A percentile compares a stretch with the other conserved stretches of the same genome.
Evolutionary conservation across 2,113 vertebrate genomes (phyloP).

Genomic region (Hirundichthys speculiger): DNA sequence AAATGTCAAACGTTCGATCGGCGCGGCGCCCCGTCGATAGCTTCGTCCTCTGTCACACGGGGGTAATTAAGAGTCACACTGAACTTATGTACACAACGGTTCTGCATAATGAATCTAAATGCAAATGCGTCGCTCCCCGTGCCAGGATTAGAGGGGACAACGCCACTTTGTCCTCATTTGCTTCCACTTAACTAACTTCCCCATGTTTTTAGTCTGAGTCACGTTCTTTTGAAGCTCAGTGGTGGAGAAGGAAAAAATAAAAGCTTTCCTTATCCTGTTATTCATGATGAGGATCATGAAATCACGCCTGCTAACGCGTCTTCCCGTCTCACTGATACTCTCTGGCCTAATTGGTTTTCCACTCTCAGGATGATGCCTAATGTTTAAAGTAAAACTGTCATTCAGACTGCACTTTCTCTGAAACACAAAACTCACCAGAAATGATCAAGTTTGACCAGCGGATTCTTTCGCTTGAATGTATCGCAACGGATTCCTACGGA

Average conservation of each 20-base stretch:
- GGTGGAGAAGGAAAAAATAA: constrained; percentile 2
- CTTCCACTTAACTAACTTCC: too few relatives aligned
- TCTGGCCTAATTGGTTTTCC: too few relatives aligned
- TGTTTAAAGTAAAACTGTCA: too few relatives aligned
- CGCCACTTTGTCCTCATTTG: constrained; percentile 17
- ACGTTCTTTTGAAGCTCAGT: constrained; percentile 23
- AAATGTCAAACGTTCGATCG: constrained; percentile 29
- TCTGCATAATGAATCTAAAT: constrained; percentile 39
- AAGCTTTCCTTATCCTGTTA: constrained; percentile 15
- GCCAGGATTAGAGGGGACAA: constrained; percentile 15
- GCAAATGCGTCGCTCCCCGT: constrained; percentile 33
- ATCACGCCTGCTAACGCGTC: too few relatives aligned
- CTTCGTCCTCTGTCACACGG: constrained; percentile 2
- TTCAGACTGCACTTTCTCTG: too few relatives aligned
- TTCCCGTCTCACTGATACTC: too few relatives aligned
- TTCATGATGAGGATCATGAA: constrained; percentile 44
- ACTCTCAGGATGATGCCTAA: too few relatives aligned
- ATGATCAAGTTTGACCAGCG: too few relatives aligned
- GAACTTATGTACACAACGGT: not conserved
- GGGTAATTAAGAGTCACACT: constrained; percentile 26
- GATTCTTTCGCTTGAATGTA: too few relatives aligned
- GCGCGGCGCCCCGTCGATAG: not conserved
- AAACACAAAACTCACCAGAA: too few relatives aligned
- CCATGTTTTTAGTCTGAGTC: too few relatives aligned
- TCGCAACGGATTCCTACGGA: too few relatives aligned